Percentiles rank a stretch among this genome's conserved stretches.
phyloP scores from a whole-genome alignment of 2,113 vertebrate species.

The Columba livia region DNA sequence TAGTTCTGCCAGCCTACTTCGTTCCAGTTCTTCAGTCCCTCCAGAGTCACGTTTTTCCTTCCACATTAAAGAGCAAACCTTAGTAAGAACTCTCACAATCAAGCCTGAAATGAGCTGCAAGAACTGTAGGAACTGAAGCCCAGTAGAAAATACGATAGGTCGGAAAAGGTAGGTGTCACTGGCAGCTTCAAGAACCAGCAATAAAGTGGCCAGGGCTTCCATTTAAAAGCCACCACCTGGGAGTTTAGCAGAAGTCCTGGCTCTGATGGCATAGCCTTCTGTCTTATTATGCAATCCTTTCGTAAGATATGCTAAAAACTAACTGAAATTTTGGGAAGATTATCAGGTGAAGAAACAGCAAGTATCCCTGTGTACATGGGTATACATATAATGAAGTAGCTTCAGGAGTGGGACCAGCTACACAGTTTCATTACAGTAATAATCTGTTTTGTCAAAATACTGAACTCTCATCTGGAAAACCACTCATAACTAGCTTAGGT shows the following conservation, averaged over 20 bases:
- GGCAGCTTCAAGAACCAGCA: not conserved
- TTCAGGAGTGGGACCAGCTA: not conserved
- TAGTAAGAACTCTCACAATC: not conserved
- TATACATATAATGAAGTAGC: not conserved
- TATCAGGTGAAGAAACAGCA: not conserved
- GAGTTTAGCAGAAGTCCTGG: not conserved
- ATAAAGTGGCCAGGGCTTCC: not conserved
- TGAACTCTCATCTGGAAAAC: not conserved
- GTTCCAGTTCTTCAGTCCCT: not conserved
- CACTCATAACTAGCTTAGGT: not conserved
- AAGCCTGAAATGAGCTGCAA: not conserved
- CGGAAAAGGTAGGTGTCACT: not conserved
- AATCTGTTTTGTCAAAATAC: not conserved
- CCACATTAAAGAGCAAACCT: not conserved
- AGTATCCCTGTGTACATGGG: not conserved
- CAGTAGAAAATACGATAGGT: not conserved
- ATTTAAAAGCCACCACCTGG: not conserved
- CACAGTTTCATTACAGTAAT: not conserved
- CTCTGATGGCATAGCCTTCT: not conserved
- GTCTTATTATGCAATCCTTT: not conserved
- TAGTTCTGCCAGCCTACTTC: not conserved
- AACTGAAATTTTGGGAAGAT: not conserved
- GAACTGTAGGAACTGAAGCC: not conserved
- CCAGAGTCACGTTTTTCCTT: not conserved
- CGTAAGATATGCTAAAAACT: not conserved